Conservation (phyloP, 1,140 invertebrate species). For the Dendroctonus ponderosae region DNA sequence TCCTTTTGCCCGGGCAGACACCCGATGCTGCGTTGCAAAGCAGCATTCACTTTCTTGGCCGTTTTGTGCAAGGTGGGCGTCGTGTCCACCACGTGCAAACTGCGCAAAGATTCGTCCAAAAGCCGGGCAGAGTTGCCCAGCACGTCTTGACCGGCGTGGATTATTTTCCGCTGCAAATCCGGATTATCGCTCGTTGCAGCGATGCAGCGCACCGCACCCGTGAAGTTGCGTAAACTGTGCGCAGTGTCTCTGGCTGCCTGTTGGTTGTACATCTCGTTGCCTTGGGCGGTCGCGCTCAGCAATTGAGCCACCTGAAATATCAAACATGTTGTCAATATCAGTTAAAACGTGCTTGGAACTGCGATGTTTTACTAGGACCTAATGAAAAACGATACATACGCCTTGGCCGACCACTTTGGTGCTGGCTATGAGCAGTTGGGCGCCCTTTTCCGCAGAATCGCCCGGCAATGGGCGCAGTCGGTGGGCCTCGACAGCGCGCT, state of each 20-base stretch:
- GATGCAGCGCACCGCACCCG: constrained; percentile 64
- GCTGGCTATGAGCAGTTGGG: constrained; percentile 68
- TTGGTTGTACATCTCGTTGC: constrained; percentile 81
- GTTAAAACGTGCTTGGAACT: too few relatives aligned
- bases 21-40: constrained; percentile 68
- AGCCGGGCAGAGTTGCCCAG: constrained; percentile 72
- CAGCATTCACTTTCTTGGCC: constrained; percentile 55
- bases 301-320: constrained; percentile 67
- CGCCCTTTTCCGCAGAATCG: constrained; percentile 77
- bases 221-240: constrained; percentile 69
- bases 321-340: background rate
- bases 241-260: constrained; percentile 80
- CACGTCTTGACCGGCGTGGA: constrained; percentile 77
- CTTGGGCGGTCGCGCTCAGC: constrained; percentile 80
- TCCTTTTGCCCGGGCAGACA: constrained; percentile 87
- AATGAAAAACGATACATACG: constrained; percentile 17
- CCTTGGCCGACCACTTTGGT: constrained; percentile 64
- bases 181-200: constrained; percentile 63
- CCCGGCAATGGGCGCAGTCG: constrained; percentile 80
- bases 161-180: constrained; percentile 64
- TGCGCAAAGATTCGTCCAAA: constrained; percentile 75
- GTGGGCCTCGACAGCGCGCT: constrained; percentile 67
- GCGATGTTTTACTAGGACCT: too few relatives aligned
- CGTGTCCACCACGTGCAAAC: constrained; percentile 61
- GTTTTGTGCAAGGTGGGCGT: constrained; percentile 60